Evolutionary conservation across 2,797 vertebrate genomes (phyloP), one percentile per base, ranked within the genome.

Genomic region (Momotus momota): DNA sequence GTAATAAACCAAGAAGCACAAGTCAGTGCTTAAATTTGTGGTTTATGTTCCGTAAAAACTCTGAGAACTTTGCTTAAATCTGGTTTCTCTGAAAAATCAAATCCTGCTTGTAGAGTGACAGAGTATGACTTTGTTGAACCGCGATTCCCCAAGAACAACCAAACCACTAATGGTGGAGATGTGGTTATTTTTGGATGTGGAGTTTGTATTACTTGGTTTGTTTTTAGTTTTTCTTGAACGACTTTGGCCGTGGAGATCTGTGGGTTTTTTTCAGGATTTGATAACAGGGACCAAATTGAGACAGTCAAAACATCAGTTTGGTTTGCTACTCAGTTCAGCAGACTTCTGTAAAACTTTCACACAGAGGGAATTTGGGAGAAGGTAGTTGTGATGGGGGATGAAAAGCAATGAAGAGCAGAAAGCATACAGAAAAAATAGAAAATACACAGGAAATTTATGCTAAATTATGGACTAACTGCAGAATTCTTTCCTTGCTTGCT

Each of bases 51-150:
- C 15, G n/a, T n/a, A 9, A 51, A 27, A 62, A 31, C 25, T 20
- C 57, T 55, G 7, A 45, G 83, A 62, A 10, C 49, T 35, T 64
- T 73, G 60, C 51, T 74, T 43, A 13, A 60, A 33, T 51, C 29
- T 35, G 12, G 6, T 74, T 23, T 71, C 23, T 40, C 33, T 35
- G 45, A 64, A 90, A 75, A 67, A 71, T 35, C 52, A 15, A 33
- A 41, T 8, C 31, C 12, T 29, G 41, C 57, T 64, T 0, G 0
- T 3, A 21, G 16, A 73, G 46, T 0, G 2, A 22, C 38, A 52
- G 54, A 43, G 45, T 43, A 13, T 12, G 65, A 51, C 72, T 61
- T 77, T 35, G 72, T 6, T 67, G 57, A 86, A 22, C 65, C 1
- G 3, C 8, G n/a, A 74, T 40, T 81, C 86, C 84, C 65, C 7